Percentiles rank a stretch among this genome's conserved stretches.
phyloP scores from a whole-genome alignment of 2,888 invertebrate genomes.

The Drosophila ezoana region DNA sequence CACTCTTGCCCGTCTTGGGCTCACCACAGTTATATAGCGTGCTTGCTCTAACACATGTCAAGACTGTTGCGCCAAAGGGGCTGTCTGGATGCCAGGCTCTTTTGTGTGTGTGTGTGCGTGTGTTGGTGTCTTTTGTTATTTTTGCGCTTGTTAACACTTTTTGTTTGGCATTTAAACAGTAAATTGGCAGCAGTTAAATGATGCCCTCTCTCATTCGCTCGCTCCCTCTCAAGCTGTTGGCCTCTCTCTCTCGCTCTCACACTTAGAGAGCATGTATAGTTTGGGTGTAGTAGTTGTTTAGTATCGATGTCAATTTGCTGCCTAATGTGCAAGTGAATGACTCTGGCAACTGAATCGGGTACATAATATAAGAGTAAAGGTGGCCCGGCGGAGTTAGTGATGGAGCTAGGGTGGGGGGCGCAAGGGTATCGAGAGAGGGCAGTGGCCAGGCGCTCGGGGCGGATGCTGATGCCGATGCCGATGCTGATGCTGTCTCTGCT shows the following conservation, averaged over 20 bases:
- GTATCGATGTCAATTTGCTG: conserved; percentile 81
- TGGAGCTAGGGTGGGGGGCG: background rate
- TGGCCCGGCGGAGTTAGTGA: conserved; percentile 4
- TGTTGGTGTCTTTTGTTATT: conserved; percentile 71
- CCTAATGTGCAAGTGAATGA: conserved; percentile 79
- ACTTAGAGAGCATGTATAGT: conserved; percentile 4
- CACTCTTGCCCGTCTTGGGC: conserved; percentile 15
- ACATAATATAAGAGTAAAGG: conserved; percentile 29
- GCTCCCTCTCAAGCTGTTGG: conserved; percentile 7
- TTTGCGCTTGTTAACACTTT: conserved; percentile 76
- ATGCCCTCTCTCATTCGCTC: conserved; percentile 50
- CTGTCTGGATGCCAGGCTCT: conserved; percentile 13
- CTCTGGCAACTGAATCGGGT: conserved; percentile 49
- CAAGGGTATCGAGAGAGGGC: background rate
- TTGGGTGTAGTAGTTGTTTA: conserved; percentile 33
- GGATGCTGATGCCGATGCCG: conserved; percentile 21
- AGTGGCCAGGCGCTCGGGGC: conserved; percentile 21
- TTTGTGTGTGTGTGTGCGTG: conserved; percentile 18
- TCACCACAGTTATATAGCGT: conserved; percentile 37
- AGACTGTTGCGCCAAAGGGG: conserved; percentile 8
- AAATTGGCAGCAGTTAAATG: conserved; percentile 84
- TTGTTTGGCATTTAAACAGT: conserved; percentile 84
- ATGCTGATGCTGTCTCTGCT: background rate
- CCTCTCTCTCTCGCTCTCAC: conserved; percentile 23
- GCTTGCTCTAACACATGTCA: conserved; percentile 38